Conservation (phyloP, 2,797 vertebrate species). For the Poeciliopsis presidionis region DNA sequence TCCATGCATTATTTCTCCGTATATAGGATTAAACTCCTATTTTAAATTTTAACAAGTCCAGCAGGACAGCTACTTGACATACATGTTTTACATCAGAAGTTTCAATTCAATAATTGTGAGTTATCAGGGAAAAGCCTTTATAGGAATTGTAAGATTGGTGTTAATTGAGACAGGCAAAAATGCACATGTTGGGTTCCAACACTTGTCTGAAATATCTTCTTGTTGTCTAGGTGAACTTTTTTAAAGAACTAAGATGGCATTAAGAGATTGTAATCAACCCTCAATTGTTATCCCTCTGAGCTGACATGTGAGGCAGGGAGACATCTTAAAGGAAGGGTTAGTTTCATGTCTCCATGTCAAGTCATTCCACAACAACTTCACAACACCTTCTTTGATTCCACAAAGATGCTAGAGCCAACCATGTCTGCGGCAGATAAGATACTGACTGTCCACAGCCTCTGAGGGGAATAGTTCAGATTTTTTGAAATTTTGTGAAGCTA, state of each 20-base stretch:
- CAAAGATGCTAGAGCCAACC: background rate
- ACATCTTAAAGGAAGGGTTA: background rate
- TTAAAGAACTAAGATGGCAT: background rate
- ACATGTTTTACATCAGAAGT: background rate
- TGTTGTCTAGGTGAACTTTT: background rate
- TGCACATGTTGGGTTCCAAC: background rate
- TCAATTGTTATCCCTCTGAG: background rate
- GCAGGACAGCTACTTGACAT: background rate
- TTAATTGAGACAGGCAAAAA: background rate
- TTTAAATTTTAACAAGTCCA: background rate
- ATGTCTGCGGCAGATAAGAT: slow-evolving; percentile 1
- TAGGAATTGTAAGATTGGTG: background rate
- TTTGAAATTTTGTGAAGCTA: background rate
- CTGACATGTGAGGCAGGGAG: background rate
- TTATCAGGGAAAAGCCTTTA: background rate
- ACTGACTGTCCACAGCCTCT: background rate
- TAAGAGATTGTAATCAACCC: background rate
- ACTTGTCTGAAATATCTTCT: background rate
- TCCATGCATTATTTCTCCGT: background rate
- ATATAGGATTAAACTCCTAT: background rate
- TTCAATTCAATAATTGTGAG: background rate
- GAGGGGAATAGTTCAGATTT: slow-evolving; percentile 1
- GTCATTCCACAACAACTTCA: background rate
- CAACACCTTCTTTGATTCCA: background rate
- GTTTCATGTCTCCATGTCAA: background rate